Evolutionary conservation across 2,888 invertebrate genomes (phyloP).

Genomic region (Callosobruchus maculatus): DNA sequence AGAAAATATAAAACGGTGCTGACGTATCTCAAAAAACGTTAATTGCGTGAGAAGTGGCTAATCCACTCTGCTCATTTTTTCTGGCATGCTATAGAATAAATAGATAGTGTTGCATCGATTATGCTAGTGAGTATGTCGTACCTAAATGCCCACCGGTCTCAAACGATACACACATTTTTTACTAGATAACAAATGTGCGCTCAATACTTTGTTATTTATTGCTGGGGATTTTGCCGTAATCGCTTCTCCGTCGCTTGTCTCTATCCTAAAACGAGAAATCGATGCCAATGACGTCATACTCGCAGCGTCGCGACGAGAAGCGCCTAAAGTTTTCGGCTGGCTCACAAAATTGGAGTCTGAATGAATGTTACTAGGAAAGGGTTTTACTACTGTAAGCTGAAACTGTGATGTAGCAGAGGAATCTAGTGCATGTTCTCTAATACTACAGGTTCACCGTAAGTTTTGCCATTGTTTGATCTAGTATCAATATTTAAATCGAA

Average conservation of each 20-base stretch:
- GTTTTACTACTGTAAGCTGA: not conserved
- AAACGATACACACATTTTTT: not conserved
- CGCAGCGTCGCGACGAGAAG: slow-evolving; percentile 15
- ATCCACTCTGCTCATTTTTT: too few species aligned
- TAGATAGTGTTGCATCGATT: not conserved
- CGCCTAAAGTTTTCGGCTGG: slow-evolving; percentile 7
- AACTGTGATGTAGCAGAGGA: too few species aligned
- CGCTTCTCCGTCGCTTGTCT: not conserved
- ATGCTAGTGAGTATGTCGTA: not conserved
- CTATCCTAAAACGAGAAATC: slow-evolving; percentile 23
- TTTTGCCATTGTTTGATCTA: too few species aligned
- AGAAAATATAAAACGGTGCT: too few species aligned
- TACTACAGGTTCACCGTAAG: too few species aligned
- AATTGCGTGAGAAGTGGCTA: too few species aligned
- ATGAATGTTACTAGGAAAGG: not conserved
- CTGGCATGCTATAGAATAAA: not conserved
- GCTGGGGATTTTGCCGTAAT: not conserved
- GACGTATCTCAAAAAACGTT: too few species aligned
- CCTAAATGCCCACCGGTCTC: not conserved
- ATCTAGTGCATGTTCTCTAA: too few species aligned
- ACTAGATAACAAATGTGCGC: not conserved
- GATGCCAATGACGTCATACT: slow-evolving; percentile 38
- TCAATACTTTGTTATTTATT: not conserved
- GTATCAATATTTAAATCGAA: too few species aligned
- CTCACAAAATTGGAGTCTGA: not conserved